phyloP scores from a whole-genome alignment of 2,888 invertebrate genomes.

The Blastobasis adustella region DNA sequence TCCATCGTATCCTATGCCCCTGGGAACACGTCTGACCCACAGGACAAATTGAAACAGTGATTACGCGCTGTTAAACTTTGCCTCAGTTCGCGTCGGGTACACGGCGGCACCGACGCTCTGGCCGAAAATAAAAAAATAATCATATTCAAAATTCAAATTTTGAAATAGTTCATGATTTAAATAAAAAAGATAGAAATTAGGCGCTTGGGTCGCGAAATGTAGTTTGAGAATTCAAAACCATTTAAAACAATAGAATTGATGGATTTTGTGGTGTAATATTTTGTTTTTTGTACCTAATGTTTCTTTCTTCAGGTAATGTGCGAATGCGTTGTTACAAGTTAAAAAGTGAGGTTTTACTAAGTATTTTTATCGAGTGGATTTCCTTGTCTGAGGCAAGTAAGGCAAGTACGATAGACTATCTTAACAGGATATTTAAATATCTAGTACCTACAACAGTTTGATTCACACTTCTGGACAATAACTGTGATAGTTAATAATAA shows the following conservation, averaged over 20 bases:
- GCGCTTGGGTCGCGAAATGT: neutral
- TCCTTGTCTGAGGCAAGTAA: too few species aligned
- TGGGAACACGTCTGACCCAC: constrained; percentile 53
- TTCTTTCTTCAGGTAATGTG: too few species aligned
- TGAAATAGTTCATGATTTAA: constrained; percentile 6
- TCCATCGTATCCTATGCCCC: constrained; percentile 39
- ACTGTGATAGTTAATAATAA: too few species aligned
- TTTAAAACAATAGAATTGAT: neutral
- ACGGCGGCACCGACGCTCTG: constrained; percentile 36
- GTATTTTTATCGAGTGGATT: neutral
- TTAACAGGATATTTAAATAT: too few species aligned
- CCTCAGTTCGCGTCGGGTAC: constrained; percentile 56
- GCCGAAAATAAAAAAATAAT: constrained; percentile 13
- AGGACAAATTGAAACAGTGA: constrained; percentile 63
- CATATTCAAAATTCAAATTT: neutral
- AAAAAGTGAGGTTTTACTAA: neutral
- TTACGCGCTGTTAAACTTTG: constrained; percentile 59
- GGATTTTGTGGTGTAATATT: too few species aligned
- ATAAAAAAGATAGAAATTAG: constrained; percentile 12
- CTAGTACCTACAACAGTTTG: too few species aligned
- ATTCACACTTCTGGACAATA: too few species aligned
- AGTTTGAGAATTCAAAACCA: neutral
- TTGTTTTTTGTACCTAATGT: too few species aligned
- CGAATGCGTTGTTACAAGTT: too few species aligned
- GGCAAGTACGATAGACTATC: too few species aligned